Evolutionary conservation across 2,113 vertebrate genomes (phyloP).

Genomic region (Thermophis baileyi): DNA sequence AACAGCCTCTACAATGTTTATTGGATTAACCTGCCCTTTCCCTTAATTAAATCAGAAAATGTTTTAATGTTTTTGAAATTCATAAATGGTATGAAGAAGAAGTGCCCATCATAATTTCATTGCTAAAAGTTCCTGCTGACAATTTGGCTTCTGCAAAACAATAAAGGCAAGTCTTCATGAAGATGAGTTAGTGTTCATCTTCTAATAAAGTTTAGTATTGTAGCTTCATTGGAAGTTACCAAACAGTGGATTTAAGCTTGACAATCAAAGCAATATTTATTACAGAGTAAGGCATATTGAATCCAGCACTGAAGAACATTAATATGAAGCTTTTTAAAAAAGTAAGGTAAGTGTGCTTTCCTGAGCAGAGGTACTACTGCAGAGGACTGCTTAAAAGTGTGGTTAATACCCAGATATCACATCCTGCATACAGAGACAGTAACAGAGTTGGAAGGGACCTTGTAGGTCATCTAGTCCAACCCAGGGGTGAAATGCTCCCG

Average conservation of each 20-base stretch:
- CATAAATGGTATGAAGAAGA: conserved; percentile 15
- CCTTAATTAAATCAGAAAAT: background rate
- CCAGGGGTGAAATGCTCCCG: too few relatives aligned
- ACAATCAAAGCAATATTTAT: background rate
- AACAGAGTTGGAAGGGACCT: too few relatives aligned
- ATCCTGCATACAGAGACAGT: too few relatives aligned
- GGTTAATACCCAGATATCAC: background rate
- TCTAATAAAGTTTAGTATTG: conserved; percentile 8
- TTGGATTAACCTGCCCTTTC: background rate
- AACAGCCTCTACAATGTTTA: conserved; percentile 31
- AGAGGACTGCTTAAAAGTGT: background rate
- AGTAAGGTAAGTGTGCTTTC: background rate
- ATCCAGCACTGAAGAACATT: background rate
- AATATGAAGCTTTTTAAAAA: background rate
- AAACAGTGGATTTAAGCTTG: background rate
- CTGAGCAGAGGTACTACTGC: background rate
- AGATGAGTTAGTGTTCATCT: background rate
- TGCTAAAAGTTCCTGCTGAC: background rate
- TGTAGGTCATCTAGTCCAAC: too few relatives aligned
- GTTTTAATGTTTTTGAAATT: conserved; percentile 23
- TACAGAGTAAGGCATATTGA: background rate
- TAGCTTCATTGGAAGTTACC: background rate
- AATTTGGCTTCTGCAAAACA: background rate
- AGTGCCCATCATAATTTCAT: background rate
- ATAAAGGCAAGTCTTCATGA: conserved; percentile 5